Base-by-base conservation (phyloP, 2,797 vertebrate species). In the Falco berigora region DNA sequence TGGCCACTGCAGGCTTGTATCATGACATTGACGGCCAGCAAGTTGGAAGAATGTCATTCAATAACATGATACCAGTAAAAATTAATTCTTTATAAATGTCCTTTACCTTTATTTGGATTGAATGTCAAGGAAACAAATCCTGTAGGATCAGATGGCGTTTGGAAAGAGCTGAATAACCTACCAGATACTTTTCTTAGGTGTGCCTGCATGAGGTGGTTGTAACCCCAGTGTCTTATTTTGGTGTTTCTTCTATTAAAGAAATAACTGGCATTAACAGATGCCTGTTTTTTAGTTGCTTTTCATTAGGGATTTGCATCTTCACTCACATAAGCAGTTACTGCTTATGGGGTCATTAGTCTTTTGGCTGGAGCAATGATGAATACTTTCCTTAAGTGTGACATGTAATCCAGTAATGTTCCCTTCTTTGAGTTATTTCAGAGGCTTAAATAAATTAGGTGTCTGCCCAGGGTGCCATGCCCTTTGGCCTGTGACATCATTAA, bases 391-490 rank as follows among this genome's bases (percentile, higher is more conserved):
- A 97, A 98, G 98, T 98, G 98, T 98, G 98, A 97, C 98, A 96
- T 97, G 97, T 98, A 98, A 98, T 98, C 98, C 98, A 97, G 98
- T 98, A 98, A 98, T 97, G 98, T 98, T 98, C 98, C 97, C 98
- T 98, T 98, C 96, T 97, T 98, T 98, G 98, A 98, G 98, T 98
- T 98, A 97, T 98, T 98, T 97, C 97, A 98, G 98, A 99, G 99
- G 98, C 98, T 99, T 98, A 99, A 99, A 99, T 99, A 98, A 99
- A 99, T 99, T 99, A 99, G 98, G 98, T 98, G 98, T 99, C 99
- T 98, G 98, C 98, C 98, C 98, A 98, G 98, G 98, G 98, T 98
- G 98, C 97, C 92, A 77, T 93, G 98, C 98, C 98, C 99, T 99
- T 98, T 96, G 98, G 98, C 99, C 99, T 96, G 71, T 98, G 97